Evolutionary conservation across 2,888 invertebrate genomes (phyloP).

Genomic region (Altica lythri): DNA sequence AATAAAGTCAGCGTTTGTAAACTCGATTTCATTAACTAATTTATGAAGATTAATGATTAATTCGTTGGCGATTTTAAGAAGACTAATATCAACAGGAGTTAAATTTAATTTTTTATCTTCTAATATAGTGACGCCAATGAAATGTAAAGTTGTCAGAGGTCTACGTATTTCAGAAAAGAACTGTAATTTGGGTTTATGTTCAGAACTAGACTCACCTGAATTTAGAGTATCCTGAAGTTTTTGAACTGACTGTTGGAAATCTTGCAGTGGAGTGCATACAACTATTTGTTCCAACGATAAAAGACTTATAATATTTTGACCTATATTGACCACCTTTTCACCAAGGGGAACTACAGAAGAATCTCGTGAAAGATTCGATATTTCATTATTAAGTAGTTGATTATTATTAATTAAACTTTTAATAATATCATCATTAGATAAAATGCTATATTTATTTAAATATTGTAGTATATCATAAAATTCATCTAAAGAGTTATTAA

Average conservation of each 20-base stretch:
- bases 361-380: slow-evolving; percentile 30
- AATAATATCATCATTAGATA: slow-evolving; percentile 13
- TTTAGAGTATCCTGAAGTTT: slow-evolving; percentile 49
- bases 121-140: slow-evolving; percentile 49
- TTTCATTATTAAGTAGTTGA: slow-evolving; percentile 4
- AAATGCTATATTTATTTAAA: slow-evolving; percentile 11
- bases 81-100: slow-evolving; percentile 48
- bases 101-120: slow-evolving; percentile 50
- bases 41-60: slow-evolving; percentile 47
- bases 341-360: slow-evolving; percentile 28
- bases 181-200: slow-evolving; percentile 46
- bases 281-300: slow-evolving; percentile 30
- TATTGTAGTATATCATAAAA: slow-evolving; percentile 20
- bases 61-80: slow-evolving; percentile 47
- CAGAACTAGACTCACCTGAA: slow-evolving; percentile 37
- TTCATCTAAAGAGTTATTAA: slow-evolving; percentile 23
- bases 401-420: slow-evolving; percentile 8
- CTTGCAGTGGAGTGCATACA: slow-evolving; percentile 40
- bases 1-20: slow-evolving; percentile 26
- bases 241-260: slow-evolving; percentile 48
- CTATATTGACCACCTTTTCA: slow-evolving; percentile 30
- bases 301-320: slow-evolving; percentile 35
- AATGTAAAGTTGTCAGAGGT: slow-evolving; percentile 52
- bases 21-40: slow-evolving; percentile 41
- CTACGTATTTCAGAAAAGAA: slow-evolving; percentile 49